phyloP scores from a whole-genome alignment of 2,888 invertebrate genomes.

The Adela reaumurella region DNA sequence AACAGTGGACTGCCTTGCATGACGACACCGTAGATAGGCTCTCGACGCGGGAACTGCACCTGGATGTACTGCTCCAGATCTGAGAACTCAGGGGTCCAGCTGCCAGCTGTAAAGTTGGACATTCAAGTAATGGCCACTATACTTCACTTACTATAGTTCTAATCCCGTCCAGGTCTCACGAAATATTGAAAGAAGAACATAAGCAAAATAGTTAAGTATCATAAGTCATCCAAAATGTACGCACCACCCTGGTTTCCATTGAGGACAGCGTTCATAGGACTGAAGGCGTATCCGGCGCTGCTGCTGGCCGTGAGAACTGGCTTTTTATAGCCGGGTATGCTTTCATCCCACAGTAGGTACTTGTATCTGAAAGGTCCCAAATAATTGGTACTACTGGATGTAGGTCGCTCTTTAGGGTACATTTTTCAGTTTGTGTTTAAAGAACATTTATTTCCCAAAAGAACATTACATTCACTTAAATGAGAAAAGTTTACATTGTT shows the following conservation, averaged over 20 bases:
- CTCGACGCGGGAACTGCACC: conserved; percentile 59
- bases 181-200: too few relatives aligned
- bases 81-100: conserved; percentile 65
- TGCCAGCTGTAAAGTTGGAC: conserved; percentile 51
- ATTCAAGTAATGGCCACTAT: too few relatives aligned
- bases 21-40: conserved; percentile 71
- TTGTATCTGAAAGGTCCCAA: conserved; percentile 30
- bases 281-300: conserved; percentile 35
- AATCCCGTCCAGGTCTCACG: too few relatives aligned
- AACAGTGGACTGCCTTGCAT: conserved; percentile 67
- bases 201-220: too few relatives aligned
- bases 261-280: conserved; percentile 52
- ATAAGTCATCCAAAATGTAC: too few relatives aligned
- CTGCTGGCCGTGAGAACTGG: conserved; percentile 60
- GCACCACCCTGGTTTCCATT: conserved; percentile 19
- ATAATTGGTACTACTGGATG: too few relatives aligned
- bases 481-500: too few relatives aligned
- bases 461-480: too few relatives aligned
- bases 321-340: conserved; percentile 48
- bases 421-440: too few relatives aligned
- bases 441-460: too few relatives aligned
- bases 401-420: too few relatives aligned
- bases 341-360: conserved; percentile 41
- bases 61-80: conserved; percentile 68
- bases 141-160: too few relatives aligned